phyloP scores from a whole-genome alignment of 2,113 vertebrate species.

The Fregata magnificens region DNA sequence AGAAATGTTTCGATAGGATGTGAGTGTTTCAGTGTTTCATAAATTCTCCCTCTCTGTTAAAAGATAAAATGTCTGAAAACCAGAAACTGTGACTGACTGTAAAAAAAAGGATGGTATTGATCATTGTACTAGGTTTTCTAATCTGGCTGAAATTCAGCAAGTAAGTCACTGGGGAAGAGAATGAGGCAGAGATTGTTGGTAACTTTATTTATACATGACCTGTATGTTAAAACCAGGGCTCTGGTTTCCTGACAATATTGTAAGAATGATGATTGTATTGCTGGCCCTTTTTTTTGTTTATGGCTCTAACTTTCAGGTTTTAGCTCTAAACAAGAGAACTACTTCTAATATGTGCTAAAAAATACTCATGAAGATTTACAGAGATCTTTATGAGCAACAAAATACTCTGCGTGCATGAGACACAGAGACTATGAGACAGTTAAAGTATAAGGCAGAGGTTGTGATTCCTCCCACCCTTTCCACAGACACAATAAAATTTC shows the following conservation, averaged over 20 bases:
- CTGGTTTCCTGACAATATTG: background rate
- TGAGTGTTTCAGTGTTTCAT: background rate
- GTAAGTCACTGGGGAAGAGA: background rate
- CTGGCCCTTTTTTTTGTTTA: background rate
- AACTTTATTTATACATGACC: background rate
- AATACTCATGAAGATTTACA: background rate
- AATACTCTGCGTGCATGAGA: background rate
- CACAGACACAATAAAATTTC: background rate
- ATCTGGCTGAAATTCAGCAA: background rate
- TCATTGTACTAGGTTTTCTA: background rate
- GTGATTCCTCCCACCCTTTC: background rate
- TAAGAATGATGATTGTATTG: background rate
- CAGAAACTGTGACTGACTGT: background rate
- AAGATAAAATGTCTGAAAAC: background rate
- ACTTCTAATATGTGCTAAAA: background rate
- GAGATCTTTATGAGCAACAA: background rate
- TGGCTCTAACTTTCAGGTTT: background rate
- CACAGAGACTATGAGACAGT: background rate
- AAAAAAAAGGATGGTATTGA: background rate
- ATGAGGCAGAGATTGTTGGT: background rate
- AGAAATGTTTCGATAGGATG: background rate
- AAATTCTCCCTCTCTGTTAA: background rate
- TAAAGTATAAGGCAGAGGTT: background rate
- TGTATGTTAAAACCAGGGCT: background rate
- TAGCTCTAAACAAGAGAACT: background rate